Evolutionary conservation across 1,140 invertebrate genomes (phyloP).

Genomic region (Pollicipes pollicipes): DNA sequence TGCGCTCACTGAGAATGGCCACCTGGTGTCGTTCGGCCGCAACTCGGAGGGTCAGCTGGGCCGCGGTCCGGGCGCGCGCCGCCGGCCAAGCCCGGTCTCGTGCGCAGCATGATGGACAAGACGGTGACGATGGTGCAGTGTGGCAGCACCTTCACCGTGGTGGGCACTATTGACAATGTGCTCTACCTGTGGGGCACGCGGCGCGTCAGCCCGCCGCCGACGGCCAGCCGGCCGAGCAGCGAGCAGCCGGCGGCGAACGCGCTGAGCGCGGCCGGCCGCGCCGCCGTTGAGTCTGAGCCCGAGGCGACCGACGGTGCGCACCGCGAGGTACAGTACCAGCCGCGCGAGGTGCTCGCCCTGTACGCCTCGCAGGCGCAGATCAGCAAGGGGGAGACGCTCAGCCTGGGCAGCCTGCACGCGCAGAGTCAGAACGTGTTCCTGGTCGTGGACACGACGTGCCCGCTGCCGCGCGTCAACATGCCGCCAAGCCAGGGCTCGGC

Average conservation of each 20-base stretch:
- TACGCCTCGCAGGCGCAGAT: constrained; percentile 39
- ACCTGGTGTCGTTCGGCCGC: constrained; percentile 42
- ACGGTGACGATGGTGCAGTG: constrained; percentile 40
- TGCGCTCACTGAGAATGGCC: constrained; percentile 44
- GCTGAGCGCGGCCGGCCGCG: constrained; percentile 4
- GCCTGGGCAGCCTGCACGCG: constrained; percentile 35
- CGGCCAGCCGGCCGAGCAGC: background rate
- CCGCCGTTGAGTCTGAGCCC: constrained; percentile 19
- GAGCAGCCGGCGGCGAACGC: background rate
- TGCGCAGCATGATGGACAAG: constrained; percentile 35
- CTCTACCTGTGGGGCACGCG: constrained; percentile 49
- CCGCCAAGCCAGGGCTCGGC: background rate
- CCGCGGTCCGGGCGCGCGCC: background rate
- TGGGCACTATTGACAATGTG: constrained; percentile 43
- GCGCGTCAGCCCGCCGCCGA: constrained; percentile 25
- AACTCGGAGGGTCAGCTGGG: constrained; percentile 43
- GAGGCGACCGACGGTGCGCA: constrained; percentile 24
- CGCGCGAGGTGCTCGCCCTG: constrained; percentile 34
- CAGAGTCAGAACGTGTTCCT: constrained; percentile 39
- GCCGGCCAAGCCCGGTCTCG: constrained; percentile 29
- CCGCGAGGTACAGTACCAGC: constrained; percentile 29
- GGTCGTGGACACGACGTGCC: constrained; percentile 42
- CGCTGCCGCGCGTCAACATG: constrained; percentile 25
- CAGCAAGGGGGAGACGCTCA: constrained; percentile 35
- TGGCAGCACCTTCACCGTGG: constrained; percentile 44